phyloP scores from a whole-genome alignment of 2,797 vertebrate species.

The Oophaga sylvatica region DNA sequence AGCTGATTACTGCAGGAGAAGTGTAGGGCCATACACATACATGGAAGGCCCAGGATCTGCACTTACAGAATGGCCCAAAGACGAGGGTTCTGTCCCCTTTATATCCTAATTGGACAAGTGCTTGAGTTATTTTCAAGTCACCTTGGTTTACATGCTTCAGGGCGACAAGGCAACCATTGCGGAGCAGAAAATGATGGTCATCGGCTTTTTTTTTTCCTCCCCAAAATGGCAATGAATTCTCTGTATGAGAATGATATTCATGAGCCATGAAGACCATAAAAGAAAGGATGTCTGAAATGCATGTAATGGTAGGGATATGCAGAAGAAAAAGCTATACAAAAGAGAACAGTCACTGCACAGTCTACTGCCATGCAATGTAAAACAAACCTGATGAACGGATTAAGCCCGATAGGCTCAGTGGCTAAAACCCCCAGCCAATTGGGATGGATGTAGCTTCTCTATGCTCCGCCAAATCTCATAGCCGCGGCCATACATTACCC shows the following conservation, averaged over 20 bases:
- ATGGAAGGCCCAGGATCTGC: too few relatives aligned
- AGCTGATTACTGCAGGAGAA: too few relatives aligned
- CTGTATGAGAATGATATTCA: not conserved
- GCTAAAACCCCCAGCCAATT: not conserved
- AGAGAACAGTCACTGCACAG: not conserved
- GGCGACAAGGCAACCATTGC: not conserved
- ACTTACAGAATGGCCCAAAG: too few relatives aligned
- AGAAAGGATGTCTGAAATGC: not conserved
- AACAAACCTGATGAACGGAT: not conserved
- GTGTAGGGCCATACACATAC: too few relatives aligned
- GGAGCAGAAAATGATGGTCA: not conserved
- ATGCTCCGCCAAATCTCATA: constrained; percentile 4
- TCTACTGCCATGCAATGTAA: not conserved
- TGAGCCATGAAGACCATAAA: not conserved
- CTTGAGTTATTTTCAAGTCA: not conserved
- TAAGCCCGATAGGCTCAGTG: not conserved
- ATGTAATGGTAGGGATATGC: not conserved
- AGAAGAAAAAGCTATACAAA: not conserved
- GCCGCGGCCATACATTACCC: constrained; percentile 37
- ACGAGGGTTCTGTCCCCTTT: too few relatives aligned
- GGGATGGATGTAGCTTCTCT: not conserved
- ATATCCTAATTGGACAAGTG: not conserved
- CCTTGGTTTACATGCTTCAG: not conserved
- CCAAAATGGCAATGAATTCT: too few relatives aligned
- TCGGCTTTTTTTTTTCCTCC: not conserved